A percentile compares a stretch with the other conserved stretches of the same genome.
phyloP scores from a whole-genome alignment of 2,113 vertebrate genomes.

The Tragelaphus buxtoni region DNA sequence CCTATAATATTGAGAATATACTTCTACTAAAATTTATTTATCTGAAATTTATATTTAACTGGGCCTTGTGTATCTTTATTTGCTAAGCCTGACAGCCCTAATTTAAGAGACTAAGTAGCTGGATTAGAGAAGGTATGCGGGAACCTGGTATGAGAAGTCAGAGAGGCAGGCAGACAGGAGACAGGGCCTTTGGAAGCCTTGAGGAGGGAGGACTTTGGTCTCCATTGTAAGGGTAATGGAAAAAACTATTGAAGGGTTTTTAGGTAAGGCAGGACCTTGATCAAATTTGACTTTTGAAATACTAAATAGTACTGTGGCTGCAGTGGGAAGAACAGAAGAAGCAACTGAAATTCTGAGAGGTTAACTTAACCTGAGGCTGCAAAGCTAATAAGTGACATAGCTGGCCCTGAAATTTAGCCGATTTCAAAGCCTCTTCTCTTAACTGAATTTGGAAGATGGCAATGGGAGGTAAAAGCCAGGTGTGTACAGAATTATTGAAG shows the following conservation, averaged over 20 bases:
- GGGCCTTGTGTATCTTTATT: background rate
- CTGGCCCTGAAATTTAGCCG: background rate
- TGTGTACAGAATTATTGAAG: background rate
- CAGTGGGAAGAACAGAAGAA: background rate
- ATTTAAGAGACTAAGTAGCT: background rate
- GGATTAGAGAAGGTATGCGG: background rate
- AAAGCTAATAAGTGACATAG: background rate
- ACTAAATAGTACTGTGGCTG: background rate
- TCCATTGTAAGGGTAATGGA: background rate
- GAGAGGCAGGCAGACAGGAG: background rate
- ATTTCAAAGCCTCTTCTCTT: background rate
- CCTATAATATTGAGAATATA: background rate
- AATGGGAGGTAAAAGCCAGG: background rate
- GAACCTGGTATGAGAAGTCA: background rate
- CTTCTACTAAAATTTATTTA: background rate
- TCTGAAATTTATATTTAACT: constrained; percentile 15
- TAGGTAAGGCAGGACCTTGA: background rate
- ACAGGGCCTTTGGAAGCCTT: background rate
- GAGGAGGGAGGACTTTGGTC: background rate
- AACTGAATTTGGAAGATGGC: background rate
- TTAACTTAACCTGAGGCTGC: background rate
- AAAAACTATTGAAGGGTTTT: background rate
- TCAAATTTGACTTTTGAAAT: background rate
- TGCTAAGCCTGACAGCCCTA: background rate
- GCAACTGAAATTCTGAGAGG: background rate